Conservation (phyloP, 2,888 invertebrate species). For the Cyclophora albipunctata region DNA sequence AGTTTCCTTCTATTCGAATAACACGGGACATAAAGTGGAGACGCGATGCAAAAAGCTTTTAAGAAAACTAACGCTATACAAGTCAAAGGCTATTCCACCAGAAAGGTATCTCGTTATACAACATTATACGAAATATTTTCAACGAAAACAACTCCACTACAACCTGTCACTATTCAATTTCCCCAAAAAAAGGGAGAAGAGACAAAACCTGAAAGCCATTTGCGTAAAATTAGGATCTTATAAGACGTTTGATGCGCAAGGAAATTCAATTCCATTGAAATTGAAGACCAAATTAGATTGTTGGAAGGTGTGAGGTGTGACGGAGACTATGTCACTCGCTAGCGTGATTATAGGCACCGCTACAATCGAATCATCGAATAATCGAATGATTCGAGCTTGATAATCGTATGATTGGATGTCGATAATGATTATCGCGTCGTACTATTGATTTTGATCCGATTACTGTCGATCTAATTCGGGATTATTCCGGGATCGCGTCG, state of each 20-base stretch:
- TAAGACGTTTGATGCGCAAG: slow-evolving; percentile 55
- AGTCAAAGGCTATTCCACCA: too few species aligned
- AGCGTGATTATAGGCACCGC: too few species aligned
- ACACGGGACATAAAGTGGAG: too few species aligned
- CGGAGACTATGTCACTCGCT: slow-evolving; percentile 1
- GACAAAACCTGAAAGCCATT: slow-evolving; percentile 40
- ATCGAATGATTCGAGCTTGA: slow-evolving; percentile 8
- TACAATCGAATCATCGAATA: too few species aligned
- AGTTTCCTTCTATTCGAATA: too few species aligned
- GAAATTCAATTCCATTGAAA: slow-evolving; percentile 56
- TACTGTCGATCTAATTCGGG: slow-evolving; percentile 10
- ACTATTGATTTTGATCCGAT: neutral
- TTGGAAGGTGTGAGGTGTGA: slow-evolving; percentile 25
- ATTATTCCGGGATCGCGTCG: too few species aligned
- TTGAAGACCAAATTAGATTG: slow-evolving; percentile 56
- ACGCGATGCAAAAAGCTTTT: too few species aligned
- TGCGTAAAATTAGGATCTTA: slow-evolving; percentile 54
- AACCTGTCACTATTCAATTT: neutral
- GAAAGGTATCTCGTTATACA: too few species aligned
- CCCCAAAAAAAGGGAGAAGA: slow-evolving; percentile 8
- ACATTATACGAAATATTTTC: too few species aligned
- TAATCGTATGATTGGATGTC: too few species aligned
- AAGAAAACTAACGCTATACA: too few species aligned
- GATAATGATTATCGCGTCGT: neutral
- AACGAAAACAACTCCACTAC: too few species aligned